A percentile compares a stretch with the other conserved stretches of the same genome.
Conservation (phyloP, 2,888 invertebrate species). For the Eulithis testata region DNA sequence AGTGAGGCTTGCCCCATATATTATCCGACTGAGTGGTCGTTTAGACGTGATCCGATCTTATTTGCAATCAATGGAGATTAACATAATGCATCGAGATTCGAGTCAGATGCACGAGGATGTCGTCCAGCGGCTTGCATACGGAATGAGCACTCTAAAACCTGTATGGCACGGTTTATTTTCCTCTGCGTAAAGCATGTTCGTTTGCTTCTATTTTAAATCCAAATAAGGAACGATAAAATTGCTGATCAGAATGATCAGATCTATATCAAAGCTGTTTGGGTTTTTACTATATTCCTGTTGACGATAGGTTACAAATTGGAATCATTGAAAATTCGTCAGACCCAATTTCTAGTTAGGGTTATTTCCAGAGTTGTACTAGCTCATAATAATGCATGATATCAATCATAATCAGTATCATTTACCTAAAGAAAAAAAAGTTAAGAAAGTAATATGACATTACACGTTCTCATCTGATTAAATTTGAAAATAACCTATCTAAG, state of each 20-base stretch:
- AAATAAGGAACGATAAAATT: not conserved
- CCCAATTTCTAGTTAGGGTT: too few relatives aligned
- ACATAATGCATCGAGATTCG: slow-evolving; percentile 67
- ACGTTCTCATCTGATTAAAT: too few relatives aligned
- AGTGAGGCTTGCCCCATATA: slow-evolving; percentile 29
- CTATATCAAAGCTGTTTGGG: not conserved
- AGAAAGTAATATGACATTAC: too few relatives aligned
- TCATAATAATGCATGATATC: too few relatives aligned
- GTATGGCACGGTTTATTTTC: not conserved
- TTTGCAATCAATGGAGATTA: slow-evolving; percentile 81
- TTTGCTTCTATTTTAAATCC: not conserved
- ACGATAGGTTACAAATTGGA: not conserved
- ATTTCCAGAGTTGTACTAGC: too few relatives aligned
- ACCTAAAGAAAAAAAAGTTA: too few relatives aligned
- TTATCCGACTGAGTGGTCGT: slow-evolving; percentile 34
- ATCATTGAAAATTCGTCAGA: too few relatives aligned
- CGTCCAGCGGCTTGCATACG: slow-evolving; percentile 20
- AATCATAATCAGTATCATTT: too few relatives aligned
- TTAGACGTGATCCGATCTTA: slow-evolving; percentile 65
- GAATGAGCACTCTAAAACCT: slow-evolving; percentile 2
- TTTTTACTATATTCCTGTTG: not conserved
- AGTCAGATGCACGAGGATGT: slow-evolving; percentile 53
- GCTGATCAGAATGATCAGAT: not conserved
- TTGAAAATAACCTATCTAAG: too few relatives aligned
- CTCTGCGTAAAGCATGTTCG: not conserved